These are phyloP conservation scores for Chlamydotis undulata DNA, from an alignment of 2,113 vertebrate species.

Conservation along the genomic window DNA sequence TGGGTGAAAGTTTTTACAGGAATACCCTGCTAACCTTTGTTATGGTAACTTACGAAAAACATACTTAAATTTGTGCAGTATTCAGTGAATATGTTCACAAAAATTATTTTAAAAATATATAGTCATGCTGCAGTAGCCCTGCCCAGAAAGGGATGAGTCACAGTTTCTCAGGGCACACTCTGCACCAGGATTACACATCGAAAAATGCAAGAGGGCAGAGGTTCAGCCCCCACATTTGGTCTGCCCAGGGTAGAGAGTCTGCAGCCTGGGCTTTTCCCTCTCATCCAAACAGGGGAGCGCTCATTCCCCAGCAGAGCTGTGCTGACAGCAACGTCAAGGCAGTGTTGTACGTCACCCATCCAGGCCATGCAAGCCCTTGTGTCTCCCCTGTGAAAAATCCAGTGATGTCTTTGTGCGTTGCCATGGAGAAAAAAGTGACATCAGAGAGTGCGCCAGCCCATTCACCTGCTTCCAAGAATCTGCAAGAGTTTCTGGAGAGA, in stretches of 20 bases:
- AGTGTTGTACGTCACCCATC: not conserved
- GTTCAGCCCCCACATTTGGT: not conserved
- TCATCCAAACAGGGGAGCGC: accelerated
- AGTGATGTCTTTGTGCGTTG: not conserved
- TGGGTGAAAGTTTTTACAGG: not conserved
- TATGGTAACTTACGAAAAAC: not conserved
- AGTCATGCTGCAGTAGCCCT: not conserved
- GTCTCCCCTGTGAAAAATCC: not conserved
- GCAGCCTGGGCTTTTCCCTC: not conserved
- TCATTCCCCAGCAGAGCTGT: not conserved
- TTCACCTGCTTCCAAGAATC: not conserved
- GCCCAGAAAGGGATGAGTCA: not conserved
- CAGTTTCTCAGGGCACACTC: not conserved
- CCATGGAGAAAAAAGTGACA: slow-evolving; percentile 10
- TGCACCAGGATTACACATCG: not conserved
- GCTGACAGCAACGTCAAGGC: not conserved
- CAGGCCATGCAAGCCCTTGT: not conserved
- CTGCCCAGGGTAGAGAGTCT: not conserved
- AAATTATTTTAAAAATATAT: not conserved
- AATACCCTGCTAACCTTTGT: not conserved
- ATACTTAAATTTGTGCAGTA: not conserved
- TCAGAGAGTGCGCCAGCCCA: not conserved
- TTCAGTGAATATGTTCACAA: not conserved
- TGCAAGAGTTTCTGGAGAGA: not conserved
- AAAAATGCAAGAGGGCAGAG: not conserved